Evolutionary conservation across 2,797 vertebrate genomes (phyloP), one percentile per base, ranked within the genome.

Genomic region (Uromys caudimaculatus): DNA sequence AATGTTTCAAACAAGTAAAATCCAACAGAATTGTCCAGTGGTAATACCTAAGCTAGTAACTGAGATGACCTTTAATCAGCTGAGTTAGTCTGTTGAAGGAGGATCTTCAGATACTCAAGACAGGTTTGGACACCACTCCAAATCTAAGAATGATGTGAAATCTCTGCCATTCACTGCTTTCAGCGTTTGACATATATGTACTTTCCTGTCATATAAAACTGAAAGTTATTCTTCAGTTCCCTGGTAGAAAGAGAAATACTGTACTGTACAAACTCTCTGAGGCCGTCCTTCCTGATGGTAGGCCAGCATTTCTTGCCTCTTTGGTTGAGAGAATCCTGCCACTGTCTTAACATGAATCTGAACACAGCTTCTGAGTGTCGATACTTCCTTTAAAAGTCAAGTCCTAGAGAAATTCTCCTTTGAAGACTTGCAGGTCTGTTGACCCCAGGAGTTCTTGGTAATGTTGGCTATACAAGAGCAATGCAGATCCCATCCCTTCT

Each of bases 161-260:
- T 87, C 44, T 87, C 62, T 95, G 14, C 88, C 60, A 6, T 67
- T 23, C 78, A 6, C 8, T 92, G 79, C 58, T 94, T 93, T 27
- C 23, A 90, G 23, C 50, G 79, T 90, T 38, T 24, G 16, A 32
- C 44, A 76, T 27, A 92, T 90, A 64, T 0, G 56, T 8, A 60
- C 52, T 90, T 94, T 95, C 56, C 76, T 93, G 86, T 29, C 50
- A 86, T 52, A 32, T 27, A 90, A 88, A 90, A 47, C 77, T 85
- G 60, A 95, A 96, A 89, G 4, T 91, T 82, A 84, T 81, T 89
- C 67, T 92, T 87, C 81, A 13, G 85, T 92, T 92, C 44, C 88
- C n/a, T 41, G 38, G 0, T 94, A 50, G 81, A 95, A 86, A 97
- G 88, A 96, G 94, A 97, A 94, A 56, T 93, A n/a, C 11, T 94